Conservation (phyloP, 1,140 invertebrate species). For the Drosophila gunungcola region DNA sequence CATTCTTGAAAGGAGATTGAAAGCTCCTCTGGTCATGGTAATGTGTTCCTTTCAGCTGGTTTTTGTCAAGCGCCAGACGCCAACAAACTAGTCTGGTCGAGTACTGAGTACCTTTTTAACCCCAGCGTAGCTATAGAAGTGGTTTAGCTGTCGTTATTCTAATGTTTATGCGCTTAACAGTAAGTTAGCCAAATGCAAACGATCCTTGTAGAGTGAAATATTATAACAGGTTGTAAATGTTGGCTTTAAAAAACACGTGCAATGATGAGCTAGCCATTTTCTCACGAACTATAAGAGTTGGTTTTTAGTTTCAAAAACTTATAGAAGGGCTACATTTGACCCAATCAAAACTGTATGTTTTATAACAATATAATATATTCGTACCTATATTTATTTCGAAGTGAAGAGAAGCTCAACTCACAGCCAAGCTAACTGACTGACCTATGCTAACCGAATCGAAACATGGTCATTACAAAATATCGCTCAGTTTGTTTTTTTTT, state of each 20-base stretch:
- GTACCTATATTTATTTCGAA: neutral
- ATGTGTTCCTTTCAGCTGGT: constrained; percentile 39
- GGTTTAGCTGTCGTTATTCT: no score
- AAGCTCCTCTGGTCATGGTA: constrained; percentile 22
- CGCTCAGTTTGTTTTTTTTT: constrained; percentile 24
- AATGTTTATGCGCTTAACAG: no score
- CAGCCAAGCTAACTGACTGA: constrained; percentile 44
- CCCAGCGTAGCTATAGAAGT: neutral
- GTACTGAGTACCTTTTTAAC: neutral
- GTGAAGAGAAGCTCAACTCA: constrained; percentile 1
- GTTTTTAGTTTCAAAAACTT: no score
- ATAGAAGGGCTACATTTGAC: no score
- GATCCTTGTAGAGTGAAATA: no score
- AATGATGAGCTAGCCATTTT: no score
- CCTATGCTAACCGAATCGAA: constrained; percentile 70
- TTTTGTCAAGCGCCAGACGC: constrained; percentile 11
- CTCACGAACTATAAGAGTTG: no score
- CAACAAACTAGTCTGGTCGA: constrained; percentile 8
- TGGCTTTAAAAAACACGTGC: no score
- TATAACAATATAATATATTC: neutral
- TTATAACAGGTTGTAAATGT: no score
- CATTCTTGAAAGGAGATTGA: constrained; percentile 39
- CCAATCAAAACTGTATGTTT: no score
- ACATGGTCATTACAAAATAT: constrained; percentile 68
- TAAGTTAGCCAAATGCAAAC: no score